Evolutionary conservation across 2,888 invertebrate species (phyloP).

Genomic region (Spodoptera exigua): DNA sequence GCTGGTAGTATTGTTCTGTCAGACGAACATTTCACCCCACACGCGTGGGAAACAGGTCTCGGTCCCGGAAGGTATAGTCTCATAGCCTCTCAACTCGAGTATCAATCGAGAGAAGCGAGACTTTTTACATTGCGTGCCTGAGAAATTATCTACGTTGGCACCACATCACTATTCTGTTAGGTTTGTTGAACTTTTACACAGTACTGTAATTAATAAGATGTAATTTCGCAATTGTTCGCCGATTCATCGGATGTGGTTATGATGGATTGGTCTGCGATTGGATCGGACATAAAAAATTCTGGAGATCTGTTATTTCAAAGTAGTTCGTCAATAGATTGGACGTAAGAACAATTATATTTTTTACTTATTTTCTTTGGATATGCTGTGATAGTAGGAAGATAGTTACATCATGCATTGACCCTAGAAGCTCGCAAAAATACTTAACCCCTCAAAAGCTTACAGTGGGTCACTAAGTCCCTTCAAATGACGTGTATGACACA

Average conservation of each 20-base stretch:
- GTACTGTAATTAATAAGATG: constrained; percentile 38
- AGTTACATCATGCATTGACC: too few species aligned
- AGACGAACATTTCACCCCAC: constrained; percentile 58
- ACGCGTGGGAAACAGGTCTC: constrained; percentile 70
- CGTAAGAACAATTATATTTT: too few species aligned
- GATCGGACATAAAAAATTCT: too few species aligned
- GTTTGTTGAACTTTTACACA: constrained; percentile 51
- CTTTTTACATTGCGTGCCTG: constrained; percentile 60
- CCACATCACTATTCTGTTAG: constrained; percentile 45
- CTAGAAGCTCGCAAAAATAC: constrained; percentile 4
- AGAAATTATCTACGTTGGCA: constrained; percentile 57
- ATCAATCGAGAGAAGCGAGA: constrained; percentile 36
- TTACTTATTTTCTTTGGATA: too few species aligned
- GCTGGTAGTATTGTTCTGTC: constrained; percentile 74
- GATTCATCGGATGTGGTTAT: constrained; percentile 31
- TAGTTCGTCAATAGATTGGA: too few species aligned
- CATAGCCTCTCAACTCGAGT: constrained; percentile 49
- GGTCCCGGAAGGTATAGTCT: constrained; percentile 68
- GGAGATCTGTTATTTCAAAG: too few species aligned
- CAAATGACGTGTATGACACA: constrained; percentile 49
- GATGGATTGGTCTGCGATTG: constrained; percentile 1
- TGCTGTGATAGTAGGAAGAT: too few species aligned
- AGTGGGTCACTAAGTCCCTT: constrained; percentile 50
- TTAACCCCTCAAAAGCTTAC: constrained; percentile 31
- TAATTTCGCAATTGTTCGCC: constrained; percentile 32